A percentile compares a stretch with the other conserved stretches of the same genome.
Conservation (phyloP, 2,113 vertebrate genomes). For the Budorcas taxicolor region DNA sequence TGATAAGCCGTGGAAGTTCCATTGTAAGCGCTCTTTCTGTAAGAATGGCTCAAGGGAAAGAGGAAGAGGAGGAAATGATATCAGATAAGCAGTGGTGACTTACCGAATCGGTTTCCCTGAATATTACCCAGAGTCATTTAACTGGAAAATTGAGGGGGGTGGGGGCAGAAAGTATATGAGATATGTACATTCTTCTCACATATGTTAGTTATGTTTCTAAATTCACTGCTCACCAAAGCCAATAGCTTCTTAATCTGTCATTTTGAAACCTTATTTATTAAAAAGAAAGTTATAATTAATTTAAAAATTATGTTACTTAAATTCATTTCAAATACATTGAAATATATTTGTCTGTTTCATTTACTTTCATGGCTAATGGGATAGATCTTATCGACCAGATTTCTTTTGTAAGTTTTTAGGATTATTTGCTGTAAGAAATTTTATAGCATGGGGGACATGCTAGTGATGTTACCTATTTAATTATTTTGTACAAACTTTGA, state of each 20-base stretch:
- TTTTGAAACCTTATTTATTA: background rate
- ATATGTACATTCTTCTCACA: background rate
- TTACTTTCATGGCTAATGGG: background rate
- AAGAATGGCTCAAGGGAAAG: background rate
- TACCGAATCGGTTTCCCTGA: background rate
- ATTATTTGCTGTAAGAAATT: background rate
- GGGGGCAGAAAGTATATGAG: background rate
- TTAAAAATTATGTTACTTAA: background rate
- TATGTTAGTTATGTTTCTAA: background rate
- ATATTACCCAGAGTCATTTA: background rate
- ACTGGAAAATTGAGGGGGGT: background rate
- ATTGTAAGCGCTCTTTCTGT: background rate
- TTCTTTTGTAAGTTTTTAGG: background rate
- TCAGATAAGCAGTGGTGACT: background rate
- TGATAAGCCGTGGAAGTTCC: background rate
- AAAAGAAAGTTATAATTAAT: background rate
- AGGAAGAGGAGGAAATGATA: background rate
- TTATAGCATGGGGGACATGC: background rate
- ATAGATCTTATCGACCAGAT: background rate
- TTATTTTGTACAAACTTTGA: background rate
- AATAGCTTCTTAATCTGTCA: background rate
- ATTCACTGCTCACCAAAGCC: background rate
- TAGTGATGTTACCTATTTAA: background rate
- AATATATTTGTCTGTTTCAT: background rate
- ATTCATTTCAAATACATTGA: background rate